Percentiles rank a stretch among this genome's conserved stretches.
Conservation (phyloP, 2,888 invertebrate genomes). For the Catonia carolina region DNA sequence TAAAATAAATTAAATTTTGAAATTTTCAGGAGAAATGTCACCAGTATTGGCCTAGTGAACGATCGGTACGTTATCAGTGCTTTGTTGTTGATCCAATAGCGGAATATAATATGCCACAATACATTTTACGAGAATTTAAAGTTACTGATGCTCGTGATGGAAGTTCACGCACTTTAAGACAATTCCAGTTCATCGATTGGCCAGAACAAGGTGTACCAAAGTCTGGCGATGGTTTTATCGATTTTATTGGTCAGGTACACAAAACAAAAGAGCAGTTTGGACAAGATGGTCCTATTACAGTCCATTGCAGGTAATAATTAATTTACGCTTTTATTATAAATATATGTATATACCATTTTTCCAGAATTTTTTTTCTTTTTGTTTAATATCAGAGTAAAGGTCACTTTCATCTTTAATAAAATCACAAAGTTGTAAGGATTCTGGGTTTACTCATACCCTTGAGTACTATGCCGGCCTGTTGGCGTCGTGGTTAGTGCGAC, state of each 20-base stretch:
- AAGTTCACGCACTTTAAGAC: conserved; percentile 88
- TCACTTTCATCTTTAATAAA: no score
- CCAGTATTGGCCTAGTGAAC: conserved; percentile 98
- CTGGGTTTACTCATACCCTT: no score
- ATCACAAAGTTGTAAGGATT: no score
- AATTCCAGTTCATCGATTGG: conserved; percentile 96
- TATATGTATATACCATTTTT: no score
- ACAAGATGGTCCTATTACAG: conserved; percentile 97
- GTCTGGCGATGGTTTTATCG: conserved; percentile 97
- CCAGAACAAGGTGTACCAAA: conserved; percentile 96
- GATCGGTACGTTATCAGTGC: conserved; percentile 94
- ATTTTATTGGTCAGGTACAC: conserved; percentile 99
- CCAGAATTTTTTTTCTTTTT: no score
- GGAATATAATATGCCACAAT: conserved; percentile 99
- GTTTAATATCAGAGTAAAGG: no score
- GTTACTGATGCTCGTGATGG: conserved; percentile 97
- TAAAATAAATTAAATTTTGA: no score
- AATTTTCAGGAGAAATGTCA: conserved; percentile 95
- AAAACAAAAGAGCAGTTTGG: conserved; percentile 99
- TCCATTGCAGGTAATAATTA: conserved; percentile 80
- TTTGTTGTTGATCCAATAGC: conserved; percentile 99
- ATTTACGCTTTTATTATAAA: no score
- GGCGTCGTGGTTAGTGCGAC: no score
- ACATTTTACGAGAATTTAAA: conserved; percentile 97
- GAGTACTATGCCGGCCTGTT: no score